phyloP scores from a whole-genome alignment of 2,797 vertebrate genomes.

The Coilia nasus region DNA sequence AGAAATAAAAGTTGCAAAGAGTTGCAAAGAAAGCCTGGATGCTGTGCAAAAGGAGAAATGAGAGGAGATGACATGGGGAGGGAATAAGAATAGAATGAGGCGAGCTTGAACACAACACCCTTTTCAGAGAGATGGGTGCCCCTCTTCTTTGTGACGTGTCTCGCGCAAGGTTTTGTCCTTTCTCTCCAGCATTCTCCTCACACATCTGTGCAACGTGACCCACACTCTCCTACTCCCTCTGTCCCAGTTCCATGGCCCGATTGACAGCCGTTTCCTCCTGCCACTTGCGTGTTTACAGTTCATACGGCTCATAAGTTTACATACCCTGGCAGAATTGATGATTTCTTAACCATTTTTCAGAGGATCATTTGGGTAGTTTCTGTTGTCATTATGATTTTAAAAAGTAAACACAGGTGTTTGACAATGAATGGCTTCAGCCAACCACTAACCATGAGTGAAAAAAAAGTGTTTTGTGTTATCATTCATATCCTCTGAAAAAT shows the following conservation, averaged over 20 bases:
- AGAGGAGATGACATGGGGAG: neutral
- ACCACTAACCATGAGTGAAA: no score
- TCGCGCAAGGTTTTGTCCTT: neutral
- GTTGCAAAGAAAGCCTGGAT: neutral
- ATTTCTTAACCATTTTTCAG: no score
- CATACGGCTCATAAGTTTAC: no score
- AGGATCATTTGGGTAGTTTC: no score
- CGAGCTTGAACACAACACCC: neutral
- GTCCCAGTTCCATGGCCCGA: neutral
- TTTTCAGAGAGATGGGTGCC: neutral
- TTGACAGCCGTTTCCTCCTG: neutral
- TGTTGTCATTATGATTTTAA: no score
- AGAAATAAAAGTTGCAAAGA: neutral
- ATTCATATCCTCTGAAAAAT: no score
- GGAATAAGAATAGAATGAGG: neutral
- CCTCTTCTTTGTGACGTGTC: neutral
- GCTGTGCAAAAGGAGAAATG: neutral
- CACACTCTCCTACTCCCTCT: neutral
- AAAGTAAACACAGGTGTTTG: no score
- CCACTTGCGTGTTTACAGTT: neutral
- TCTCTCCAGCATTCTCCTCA: neutral
- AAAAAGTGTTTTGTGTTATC: no score
- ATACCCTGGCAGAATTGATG: no score
- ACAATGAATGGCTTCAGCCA: no score
- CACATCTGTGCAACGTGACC: neutral